Evolutionary conservation across 2,797 vertebrate genomes (phyloP), one percentile per base, ranked within the genome.

Genomic region (Tamandua tetradactyla): DNA sequence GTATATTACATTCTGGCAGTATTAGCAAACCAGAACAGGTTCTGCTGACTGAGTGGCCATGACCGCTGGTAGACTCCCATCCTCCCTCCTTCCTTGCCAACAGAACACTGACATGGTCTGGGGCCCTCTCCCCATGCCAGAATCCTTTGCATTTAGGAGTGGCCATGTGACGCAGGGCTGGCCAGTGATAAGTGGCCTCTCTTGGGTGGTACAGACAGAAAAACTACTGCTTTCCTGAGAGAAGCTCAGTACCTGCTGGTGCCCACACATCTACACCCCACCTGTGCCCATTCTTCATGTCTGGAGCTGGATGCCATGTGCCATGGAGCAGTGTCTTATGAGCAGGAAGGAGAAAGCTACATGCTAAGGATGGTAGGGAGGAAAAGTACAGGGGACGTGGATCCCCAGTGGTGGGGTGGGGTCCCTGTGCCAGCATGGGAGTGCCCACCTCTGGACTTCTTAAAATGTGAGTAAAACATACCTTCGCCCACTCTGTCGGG

Each of bases 391-490:
- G 14, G 27, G 0, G 0, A 22, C 25, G 30, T 12, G 18, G 23
- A 32, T 11, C 79, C 27, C 27, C 1, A 0, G 1, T 4, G 23
- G 52, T 74, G 17, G 0, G 0, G 55, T 2, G 22, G 30, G 40
- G n/a, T 40, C 74, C 42, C 40, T 0, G 13, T 35, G 23, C 7
- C 7, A 14, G 27, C 25, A 30, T 32, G 7, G 30, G 35, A 15
- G 32, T 1, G 5, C 15, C 2, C 37, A 7, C 32, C 23, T 32
- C 69, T 55, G 71, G 64, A 40, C 25, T 37, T 27, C 62, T 30
- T 49, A 74, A 40, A 40, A 10, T 47, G 10, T 25, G 30, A 81
- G 81, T 13, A 68, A 52, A 23, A 20, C 66, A 5, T 20, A 20
- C 55, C 20, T 20, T 7, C 55, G 20, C 55, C 18, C 25, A 49